Conservation (phyloP, 2,113 vertebrate genomes). For the Phoxinus phoxinus region DNA sequence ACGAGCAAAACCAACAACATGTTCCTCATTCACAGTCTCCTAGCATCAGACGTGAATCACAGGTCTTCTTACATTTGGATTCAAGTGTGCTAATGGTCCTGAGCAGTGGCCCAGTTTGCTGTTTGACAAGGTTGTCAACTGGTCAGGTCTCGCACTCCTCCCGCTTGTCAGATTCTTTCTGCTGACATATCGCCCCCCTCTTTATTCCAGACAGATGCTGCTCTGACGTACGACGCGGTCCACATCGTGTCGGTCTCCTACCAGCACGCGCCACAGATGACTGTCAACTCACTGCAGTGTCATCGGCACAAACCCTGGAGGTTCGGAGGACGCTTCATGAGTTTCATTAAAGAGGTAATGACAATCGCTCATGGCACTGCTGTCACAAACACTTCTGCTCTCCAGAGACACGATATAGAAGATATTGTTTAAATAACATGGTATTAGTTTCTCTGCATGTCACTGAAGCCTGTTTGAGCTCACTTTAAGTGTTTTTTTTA, state of each 20-base stretch:
- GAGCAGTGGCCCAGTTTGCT: constrained; percentile 29
- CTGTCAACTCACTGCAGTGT: constrained; percentile 97
- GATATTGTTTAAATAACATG: constrained; percentile 15
- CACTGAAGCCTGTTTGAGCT: background rate
- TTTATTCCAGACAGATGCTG: constrained; percentile 95
- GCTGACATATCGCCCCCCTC: constrained; percentile 76
- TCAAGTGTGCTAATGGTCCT: constrained; percentile 42
- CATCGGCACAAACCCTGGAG: constrained; percentile 98
- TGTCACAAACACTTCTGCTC: constrained; percentile 24
- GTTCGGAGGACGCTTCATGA: constrained; percentile 96
- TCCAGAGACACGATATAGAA: constrained; percentile 30
- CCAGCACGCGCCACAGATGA: constrained; percentile 97
- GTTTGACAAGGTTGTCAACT: constrained; percentile 20
- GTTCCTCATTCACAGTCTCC: background rate
- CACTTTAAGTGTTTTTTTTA: background rate
- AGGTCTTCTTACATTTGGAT: constrained; percentile 34
- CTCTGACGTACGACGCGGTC: constrained; percentile 96
- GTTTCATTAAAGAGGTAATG: constrained; percentile 97
- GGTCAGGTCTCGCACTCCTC: constrained; percentile 22
- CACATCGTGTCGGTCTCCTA: constrained; percentile 99
- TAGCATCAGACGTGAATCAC: constrained; percentile 1
- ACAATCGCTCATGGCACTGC: constrained; percentile 5
- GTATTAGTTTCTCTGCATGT: background rate
- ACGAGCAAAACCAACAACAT: background rate
- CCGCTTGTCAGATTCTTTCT: constrained; percentile 41